A percentile compares a stretch with the other conserved stretches of the same genome.
These are phyloP conservation scores for Dromaius novaehollandiae DNA, from an alignment of 2,113 vertebrate species.

Conservation along the genomic window DNA sequence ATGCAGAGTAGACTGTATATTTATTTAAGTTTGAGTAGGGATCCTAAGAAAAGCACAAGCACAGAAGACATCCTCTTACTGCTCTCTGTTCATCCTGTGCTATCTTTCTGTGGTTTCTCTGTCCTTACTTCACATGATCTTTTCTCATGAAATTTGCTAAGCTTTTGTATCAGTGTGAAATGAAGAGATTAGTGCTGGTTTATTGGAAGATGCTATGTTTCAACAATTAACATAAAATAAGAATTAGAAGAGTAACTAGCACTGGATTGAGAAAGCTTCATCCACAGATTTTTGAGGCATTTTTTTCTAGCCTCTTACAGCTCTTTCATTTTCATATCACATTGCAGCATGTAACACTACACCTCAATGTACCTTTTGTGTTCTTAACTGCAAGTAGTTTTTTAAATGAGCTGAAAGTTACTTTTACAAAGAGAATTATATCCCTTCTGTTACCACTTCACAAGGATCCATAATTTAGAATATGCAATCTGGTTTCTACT, in stretches of 20 bases:
- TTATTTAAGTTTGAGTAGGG: neutral
- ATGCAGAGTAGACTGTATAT: neutral
- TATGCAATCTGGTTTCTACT: neutral
- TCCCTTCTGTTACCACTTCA: neutral
- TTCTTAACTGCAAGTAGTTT: neutral
- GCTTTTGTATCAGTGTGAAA: neutral
- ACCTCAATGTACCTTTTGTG: neutral
- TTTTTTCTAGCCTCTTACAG: neutral
- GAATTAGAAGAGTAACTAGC: neutral
- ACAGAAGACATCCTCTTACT: neutral
- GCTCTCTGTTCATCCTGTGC: neutral
- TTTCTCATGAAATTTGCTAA: neutral
- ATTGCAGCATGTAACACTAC: neutral
- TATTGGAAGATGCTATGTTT: neutral
- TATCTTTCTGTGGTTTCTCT: neutral
- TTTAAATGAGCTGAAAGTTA: neutral
- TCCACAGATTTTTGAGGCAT: neutral
- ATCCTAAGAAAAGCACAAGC: neutral
- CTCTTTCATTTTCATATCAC: neutral
- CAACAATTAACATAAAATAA: accelerated
- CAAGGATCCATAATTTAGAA: neutral
- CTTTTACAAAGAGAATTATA: neutral
- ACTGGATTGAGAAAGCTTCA: neutral
- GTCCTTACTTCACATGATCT: neutral
- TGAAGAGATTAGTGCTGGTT: neutral